phyloP scores from a whole-genome alignment of 2,797 vertebrate species.

The Bovichtus variegatus region DNA sequence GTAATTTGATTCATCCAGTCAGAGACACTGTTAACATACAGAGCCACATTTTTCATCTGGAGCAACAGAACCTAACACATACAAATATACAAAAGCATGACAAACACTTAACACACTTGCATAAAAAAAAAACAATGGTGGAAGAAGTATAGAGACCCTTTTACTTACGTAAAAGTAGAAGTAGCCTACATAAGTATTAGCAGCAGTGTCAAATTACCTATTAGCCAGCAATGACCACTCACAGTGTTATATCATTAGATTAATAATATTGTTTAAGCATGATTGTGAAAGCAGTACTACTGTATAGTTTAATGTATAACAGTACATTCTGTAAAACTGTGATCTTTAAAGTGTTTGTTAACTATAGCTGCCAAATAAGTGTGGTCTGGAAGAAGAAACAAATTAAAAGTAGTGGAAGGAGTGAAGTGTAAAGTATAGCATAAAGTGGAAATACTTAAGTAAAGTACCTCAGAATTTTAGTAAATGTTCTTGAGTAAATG shows the following conservation, averaged over 20 bases:
- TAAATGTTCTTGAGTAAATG: background rate
- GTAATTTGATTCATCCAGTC: background rate
- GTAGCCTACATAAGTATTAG: background rate
- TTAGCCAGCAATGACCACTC: background rate
- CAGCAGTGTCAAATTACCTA: background rate
- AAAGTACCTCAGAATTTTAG: background rate
- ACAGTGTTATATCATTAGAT: background rate
- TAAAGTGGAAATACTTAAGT: background rate
- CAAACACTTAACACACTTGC: background rate
- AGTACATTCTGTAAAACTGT: background rate
- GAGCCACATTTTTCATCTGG: background rate
- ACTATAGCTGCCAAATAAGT: background rate
- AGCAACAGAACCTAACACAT: background rate
- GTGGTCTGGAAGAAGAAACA: background rate
- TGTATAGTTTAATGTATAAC: background rate
- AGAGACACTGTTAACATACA: background rate
- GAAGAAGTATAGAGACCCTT: background rate
- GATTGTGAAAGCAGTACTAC: background rate
- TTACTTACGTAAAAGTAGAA: background rate
- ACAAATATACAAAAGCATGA: background rate
- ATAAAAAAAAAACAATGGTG: background rate
- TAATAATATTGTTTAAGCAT: background rate
- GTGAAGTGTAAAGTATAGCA: background rate
- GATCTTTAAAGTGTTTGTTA: background rate
- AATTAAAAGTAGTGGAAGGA: background rate